Percentiles rank a stretch among this genome's conserved stretches.
These are phyloP conservation scores for Anhinga anhinga DNA, from an alignment of 2,113 vertebrate genomes.

Conservation along the genomic window DNA sequence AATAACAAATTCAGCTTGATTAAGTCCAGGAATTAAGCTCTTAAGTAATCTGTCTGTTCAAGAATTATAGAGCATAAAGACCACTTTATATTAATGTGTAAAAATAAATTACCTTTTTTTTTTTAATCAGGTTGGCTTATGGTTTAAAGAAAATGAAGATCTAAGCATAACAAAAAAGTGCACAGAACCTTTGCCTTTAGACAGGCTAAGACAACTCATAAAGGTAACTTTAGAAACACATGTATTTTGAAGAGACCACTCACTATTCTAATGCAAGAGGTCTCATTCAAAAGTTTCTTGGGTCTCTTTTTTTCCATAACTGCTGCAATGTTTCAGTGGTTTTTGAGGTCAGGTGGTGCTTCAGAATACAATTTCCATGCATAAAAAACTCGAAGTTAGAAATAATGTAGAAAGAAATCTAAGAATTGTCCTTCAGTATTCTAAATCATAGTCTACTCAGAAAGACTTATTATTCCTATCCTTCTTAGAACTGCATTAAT, in stretches of 20 bases:
- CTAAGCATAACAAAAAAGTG: constrained; percentile 69
- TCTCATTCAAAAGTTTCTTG: neutral
- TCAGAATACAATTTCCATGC: neutral
- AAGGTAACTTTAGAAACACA: constrained; percentile 73
- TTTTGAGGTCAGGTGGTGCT: neutral
- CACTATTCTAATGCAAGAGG: neutral
- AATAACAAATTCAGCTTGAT: neutral
- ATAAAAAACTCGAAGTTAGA: neutral
- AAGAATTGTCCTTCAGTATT: neutral
- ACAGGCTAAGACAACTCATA: constrained; percentile 76
- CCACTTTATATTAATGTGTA: neutral
- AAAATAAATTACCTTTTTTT: neutral
- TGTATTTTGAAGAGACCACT: neutral
- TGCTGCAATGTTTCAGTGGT: neutral
- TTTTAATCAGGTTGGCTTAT: constrained; percentile 79
- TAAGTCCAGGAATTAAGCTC: neutral
- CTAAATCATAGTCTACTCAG: neutral
- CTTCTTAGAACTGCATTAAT: neutral
- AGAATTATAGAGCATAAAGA: neutral
- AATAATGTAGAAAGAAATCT: neutral
- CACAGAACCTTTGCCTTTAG: constrained; percentile 70
- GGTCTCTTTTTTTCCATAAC: neutral
- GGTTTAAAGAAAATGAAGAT: constrained; percentile 80
- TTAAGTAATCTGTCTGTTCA: neutral
- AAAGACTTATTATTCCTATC: neutral